Evolutionary conservation across 2,888 invertebrate species (phyloP), one percentile per base, ranked within the genome.

Genomic region (Pasiphila rectangulata): DNA sequence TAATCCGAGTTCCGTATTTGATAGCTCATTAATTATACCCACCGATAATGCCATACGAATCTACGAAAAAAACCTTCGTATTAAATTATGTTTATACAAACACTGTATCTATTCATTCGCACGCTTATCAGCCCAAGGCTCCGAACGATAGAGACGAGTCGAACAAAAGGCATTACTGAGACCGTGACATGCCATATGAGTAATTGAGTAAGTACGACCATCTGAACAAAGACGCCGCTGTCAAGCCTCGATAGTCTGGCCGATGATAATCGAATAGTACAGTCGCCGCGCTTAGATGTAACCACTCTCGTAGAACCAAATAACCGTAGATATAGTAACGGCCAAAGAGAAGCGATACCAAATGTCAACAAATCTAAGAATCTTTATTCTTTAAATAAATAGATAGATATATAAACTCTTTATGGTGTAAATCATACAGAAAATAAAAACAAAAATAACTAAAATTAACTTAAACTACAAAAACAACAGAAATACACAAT

Each of bases 141-240:
- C 9, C 6, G 19, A 20, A 45, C 37, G 21, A 50, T 37, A 21
- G 41, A 38, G 34, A 4, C 23, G 9, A 19, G 4, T 38, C 13
- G n/a, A 37, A 19, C 27, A 29, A 41, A 45, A 27, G 21, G 6
- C 10, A 19, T 19, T 20, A 40, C 16, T 36, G 15, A 40, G 16
- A 32, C 6, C 30, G 20, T 32, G 36, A 30, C 36, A 32, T 12
- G 10, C n/a, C n/a, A n/a, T n/a, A n/a, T n/a, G n/a, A n/a, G n/a
- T 38, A 23, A 39, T 41, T 44, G 12, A 12, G 34, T 32, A 41
- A 30, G 27, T 34, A 29, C 23, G 19, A 36, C 9, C 40, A 45
- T 49, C 44, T 38, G 60, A 43, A 61, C 50, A 65, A 44, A 49
- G 69, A 72, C 67, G 68, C 43, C 27, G 40, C 38, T 54, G 68